Evolutionary conservation across 1,140 invertebrate species (phyloP).

Genomic region (Hyphantria cunea): DNA sequence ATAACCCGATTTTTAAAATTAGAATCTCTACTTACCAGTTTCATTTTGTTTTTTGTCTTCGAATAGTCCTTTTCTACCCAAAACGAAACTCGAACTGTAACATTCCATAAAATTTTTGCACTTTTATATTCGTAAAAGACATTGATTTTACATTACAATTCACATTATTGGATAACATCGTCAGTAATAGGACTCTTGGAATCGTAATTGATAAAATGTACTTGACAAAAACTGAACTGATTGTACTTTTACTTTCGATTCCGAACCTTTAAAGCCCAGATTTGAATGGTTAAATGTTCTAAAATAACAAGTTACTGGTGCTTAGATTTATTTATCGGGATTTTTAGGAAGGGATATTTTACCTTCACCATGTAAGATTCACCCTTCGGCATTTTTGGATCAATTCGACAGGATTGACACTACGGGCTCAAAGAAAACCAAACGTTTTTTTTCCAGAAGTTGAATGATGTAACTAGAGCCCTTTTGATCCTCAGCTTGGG

Average conservation of each 20-base stretch:
- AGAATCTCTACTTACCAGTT: slow-evolving; percentile 38
- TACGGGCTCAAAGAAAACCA: too few species aligned
- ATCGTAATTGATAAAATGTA: slow-evolving; percentile 31
- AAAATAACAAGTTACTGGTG: too few species aligned
- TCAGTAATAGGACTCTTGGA: slow-evolving; percentile 35
- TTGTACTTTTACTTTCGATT: neutral
- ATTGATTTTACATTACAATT: slow-evolving; percentile 22
- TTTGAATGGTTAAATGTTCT: too few species aligned
- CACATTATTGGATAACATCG: slow-evolving; percentile 39
- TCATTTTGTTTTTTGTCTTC: slow-evolving; percentile 32
- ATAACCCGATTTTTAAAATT: slow-evolving; percentile 8
- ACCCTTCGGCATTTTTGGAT: too few species aligned
- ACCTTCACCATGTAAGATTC: too few species aligned
- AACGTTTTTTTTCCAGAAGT: too few species aligned
- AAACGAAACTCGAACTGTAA: slow-evolving; percentile 25
- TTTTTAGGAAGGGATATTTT: too few species aligned
- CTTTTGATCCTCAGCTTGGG: too few species aligned
- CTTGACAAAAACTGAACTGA: slow-evolving; percentile 24
- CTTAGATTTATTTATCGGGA: too few species aligned
- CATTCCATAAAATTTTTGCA: slow-evolving; percentile 27
- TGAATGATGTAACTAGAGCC: too few species aligned
- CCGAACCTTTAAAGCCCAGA: too few species aligned
- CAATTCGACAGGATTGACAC: too few species aligned
- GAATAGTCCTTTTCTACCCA: neutral
- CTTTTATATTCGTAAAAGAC: slow-evolving; percentile 50